A percentile compares a stretch with the other conserved stretches of the same genome.
phyloP scores from a whole-genome alignment of 2,888 invertebrate genomes.

The Loripinus fragilis region DNA sequence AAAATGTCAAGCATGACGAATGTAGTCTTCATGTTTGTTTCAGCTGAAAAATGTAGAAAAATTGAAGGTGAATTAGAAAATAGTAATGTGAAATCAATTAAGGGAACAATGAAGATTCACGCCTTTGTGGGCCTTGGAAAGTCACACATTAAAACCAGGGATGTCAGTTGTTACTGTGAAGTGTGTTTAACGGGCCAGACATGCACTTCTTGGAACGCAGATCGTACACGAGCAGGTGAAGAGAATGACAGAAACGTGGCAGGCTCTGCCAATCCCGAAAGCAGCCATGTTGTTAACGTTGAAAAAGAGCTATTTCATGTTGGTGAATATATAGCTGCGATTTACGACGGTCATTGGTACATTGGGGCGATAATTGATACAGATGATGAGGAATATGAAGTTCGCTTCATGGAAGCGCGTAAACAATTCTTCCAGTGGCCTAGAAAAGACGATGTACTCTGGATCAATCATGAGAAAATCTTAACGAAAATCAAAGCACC shows the following conservation, averaged over 20 bases:
- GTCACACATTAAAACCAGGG: conserved; percentile 3
- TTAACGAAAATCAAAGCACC: not conserved
- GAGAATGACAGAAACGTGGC: not conserved
- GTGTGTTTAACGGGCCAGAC: conserved; percentile 13
- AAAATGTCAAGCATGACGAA: not conserved
- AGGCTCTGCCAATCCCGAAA: not conserved
- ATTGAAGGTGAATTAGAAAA: not conserved
- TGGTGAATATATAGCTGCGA: not conserved
- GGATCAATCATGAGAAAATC: not conserved
- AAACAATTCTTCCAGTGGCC: not conserved
- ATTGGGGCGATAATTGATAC: not conserved
- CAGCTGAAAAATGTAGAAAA: not conserved
- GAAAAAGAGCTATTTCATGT: not conserved
- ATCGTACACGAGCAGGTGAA: not conserved
- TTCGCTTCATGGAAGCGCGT: not conserved
- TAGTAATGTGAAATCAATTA: conserved; percentile 24
- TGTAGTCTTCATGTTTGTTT: not conserved
- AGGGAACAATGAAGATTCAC: conserved; percentile 37
- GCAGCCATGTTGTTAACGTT: not conserved
- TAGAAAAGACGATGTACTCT: not conserved
- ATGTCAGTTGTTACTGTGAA: conserved; percentile 38
- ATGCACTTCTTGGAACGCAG: not conserved
- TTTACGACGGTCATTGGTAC: not conserved
- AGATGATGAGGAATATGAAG: not conserved
- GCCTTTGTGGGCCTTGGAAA: conserved; percentile 26